A percentile compares a stretch with the other conserved stretches of the same genome.
Evolutionary conservation across 2,113 vertebrate genomes (phyloP).

Genomic region (Ursus arctos): DNA sequence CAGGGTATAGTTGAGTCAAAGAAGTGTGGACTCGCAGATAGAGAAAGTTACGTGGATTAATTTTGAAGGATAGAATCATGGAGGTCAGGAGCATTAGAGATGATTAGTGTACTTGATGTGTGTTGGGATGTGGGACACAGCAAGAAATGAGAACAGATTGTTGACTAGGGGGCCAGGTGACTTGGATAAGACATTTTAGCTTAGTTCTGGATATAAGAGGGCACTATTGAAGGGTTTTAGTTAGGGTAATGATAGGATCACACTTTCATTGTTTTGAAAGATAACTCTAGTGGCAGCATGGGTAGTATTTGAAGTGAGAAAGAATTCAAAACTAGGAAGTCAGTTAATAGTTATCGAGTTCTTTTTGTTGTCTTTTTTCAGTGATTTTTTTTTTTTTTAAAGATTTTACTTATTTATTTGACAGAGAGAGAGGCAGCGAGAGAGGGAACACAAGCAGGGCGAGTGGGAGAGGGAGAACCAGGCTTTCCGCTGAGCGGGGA

Average conservation of each 20-base stretch:
- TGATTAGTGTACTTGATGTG: not conserved
- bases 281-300: not conserved
- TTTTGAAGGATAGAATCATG: not conserved
- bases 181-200: slow-evolving; percentile 9
- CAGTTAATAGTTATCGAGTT: not conserved
- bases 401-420: too few species aligned
- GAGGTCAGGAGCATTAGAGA: not conserved
- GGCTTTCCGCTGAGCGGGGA: too few species aligned
- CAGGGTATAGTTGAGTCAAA: not conserved
- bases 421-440: too few species aligned
- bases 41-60: not conserved
- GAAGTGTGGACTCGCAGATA: not conserved
- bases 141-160: not conserved
- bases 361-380: not conserved
- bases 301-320: slow-evolving; percentile 26
- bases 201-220: not conserved
- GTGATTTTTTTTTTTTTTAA: not conserved
- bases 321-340: not conserved
- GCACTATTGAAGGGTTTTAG: not conserved
- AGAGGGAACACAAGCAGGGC: too few species aligned
- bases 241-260: not conserved
- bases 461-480: too few species aligned
- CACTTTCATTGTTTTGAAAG: slow-evolving; percentile 14
- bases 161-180: not conserved
- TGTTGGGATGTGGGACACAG: not conserved